Evolutionary conservation across 2,888 invertebrate species (phyloP).

Genomic region (Agriopis marginaria): DNA sequence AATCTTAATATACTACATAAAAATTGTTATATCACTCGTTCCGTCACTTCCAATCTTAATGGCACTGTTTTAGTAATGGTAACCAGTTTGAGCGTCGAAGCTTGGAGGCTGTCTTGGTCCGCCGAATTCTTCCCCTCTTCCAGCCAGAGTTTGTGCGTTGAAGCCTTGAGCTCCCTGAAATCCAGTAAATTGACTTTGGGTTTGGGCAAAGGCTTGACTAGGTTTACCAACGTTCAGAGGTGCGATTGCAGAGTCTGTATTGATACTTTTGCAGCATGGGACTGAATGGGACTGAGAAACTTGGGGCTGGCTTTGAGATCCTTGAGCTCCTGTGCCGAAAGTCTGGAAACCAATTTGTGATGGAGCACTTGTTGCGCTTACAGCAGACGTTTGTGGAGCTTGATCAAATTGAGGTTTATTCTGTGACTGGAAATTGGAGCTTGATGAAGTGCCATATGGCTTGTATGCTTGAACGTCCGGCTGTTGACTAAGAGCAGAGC

Average conservation of each 20-base stretch:
- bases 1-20: constrained; percentile 8
- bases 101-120: constrained; percentile 70
- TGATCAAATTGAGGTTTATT: constrained; percentile 29
- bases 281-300: constrained; percentile 27
- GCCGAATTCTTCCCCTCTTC: constrained; percentile 68
- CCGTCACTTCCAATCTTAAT: constrained; percentile 38
- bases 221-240: constrained; percentile 34
- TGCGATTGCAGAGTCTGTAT: constrained; percentile 30
- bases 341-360: constrained; percentile 10
- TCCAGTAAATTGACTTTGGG: constrained; percentile 34
- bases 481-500: constrained; percentile 16
- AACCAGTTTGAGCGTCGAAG: constrained; percentile 73
- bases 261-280: constrained; percentile 36
- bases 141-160: constrained; percentile 51
- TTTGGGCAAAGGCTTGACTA: constrained; percentile 37
- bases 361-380: constrained; percentile 17
- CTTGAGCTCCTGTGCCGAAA: constrained; percentile 8
- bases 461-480: constrained; percentile 14
- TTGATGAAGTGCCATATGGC: constrained; percentile 8
- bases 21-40: constrained; percentile 11
- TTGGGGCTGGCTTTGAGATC: constrained; percentile 22
- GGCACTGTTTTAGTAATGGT: constrained; percentile 68
- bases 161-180: constrained; percentile 49
- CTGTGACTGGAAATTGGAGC: constrained; percentile 16
- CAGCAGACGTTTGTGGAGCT: constrained; percentile 20